Evolutionary conservation across 2,888 invertebrate genomes (phyloP), one percentile per base, ranked within the genome.

Genomic region (Patella depressa): DNA sequence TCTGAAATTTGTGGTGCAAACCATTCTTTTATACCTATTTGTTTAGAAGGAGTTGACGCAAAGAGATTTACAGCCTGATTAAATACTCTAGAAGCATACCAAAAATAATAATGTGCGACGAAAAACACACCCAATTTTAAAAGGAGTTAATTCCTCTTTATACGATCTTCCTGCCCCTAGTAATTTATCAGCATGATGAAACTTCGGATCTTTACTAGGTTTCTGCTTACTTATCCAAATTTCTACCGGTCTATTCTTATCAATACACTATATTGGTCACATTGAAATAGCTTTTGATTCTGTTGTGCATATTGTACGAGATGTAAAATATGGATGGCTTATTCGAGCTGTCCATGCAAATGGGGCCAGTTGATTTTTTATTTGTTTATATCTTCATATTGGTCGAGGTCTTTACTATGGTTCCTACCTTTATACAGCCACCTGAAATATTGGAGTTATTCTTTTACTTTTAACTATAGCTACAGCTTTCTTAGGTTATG

Each of bases 1-100:
- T 95, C 95, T 85, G 95, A 96, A 94, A 95, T 96, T 93, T 96
- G 95, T 92, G 95, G 95, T 0, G 94, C 94, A 76, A 95, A 96
- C 90, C 95, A 96, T 91, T 95, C 95, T 79, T 95, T 95, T 93
- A 96, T 96, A 92, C 95, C 95, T 55, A 95, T 95, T 93, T 84
- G 79, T 73, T 75, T 89, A 72, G 89, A 89, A 78, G 69, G 70
- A 19, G 76, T 78, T 53, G 45, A 81, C 72, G 55, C 74, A 12
- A 74, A 69, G 17, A 73, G 73, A n/a, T 77, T 77, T 72, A 45
- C 45, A 72, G 45, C 45, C 12, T 72, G 72, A 72, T 34, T 45
- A 53, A 72, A 24, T 15, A 45, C 12, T 12, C 11, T 5, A 5
- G 34, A 34, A 7, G 34, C 34, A 34, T 34, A 34, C 34, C 34